Base-by-base conservation (phyloP, 2,797 vertebrate species). In the Percopsis omiscomaycus region DNA sequence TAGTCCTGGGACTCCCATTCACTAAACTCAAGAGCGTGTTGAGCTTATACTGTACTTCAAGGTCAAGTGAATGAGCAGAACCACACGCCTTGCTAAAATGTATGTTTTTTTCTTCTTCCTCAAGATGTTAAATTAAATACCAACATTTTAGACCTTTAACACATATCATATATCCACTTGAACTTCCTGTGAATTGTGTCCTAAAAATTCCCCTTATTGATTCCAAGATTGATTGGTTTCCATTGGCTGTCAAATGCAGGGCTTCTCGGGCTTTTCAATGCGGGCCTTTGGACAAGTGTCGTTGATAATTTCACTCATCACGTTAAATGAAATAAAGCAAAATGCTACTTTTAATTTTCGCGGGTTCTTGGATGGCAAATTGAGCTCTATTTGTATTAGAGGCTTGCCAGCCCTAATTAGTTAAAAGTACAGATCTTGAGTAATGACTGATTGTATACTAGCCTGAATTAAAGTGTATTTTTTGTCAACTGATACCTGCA, bases 1-100 rank as follows among this genome's bases (percentile, higher is more conserved):
- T 91, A 83, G 92, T 90, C 87, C 85, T 86, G 90, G 89, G 91
- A 93, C 91, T 93, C 85, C 86, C 83, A 83, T 91, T 90, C 88
- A 87, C 90, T 86, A 88, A 92, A 92, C 90, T 91, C 89, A 69
- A 80, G 87, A 85, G 86, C 88, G 90, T 84, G 86, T 84, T 78
- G 87, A 83, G 87, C 83, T 75, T 51, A 69, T 83, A 28, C 22
- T 22, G 22, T 16, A 85, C 88, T 89, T 91, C 92, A 93, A 92
- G 92, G 92, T 93, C 92, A 93, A 91, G 86, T 64, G 78, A 88
- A 83, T 80, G 80, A 87, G 79, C 63, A 71, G 72, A 89, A 75
- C 80, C 85, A 84, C 75, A 78, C 83, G 85, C 76, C 79, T 79
- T 45, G 67, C 78, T 73, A 70, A 73, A 84, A 65, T 75, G 55